Percentiles rank a stretch among this genome's conserved stretches.
Conservation (phyloP, 2,113 vertebrate genomes). For the Psittacula cyanocephala region DNA sequence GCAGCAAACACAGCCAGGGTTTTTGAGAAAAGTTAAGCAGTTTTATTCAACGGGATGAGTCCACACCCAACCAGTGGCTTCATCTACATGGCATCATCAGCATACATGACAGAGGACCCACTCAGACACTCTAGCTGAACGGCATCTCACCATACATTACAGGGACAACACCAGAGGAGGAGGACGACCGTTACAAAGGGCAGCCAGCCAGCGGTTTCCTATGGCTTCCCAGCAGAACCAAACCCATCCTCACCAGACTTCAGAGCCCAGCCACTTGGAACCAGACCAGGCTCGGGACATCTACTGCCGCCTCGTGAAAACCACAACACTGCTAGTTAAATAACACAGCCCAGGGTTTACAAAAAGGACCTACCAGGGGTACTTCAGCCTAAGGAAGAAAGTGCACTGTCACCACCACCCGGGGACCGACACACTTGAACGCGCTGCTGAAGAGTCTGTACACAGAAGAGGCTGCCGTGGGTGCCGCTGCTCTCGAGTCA, state of each 20-base stretch:
- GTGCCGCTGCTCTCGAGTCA: not conserved
- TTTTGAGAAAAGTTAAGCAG: constrained; percentile 78
- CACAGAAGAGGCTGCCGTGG: not conserved
- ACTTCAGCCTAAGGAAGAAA: constrained; percentile 59
- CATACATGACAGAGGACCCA: constrained; percentile 83
- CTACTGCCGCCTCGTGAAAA: constrained; percentile 57
- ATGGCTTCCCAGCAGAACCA: not conserved
- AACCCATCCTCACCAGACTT: not conserved
- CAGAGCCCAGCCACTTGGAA: constrained; percentile 57
- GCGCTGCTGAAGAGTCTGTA: not conserved
- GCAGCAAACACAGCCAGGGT: not conserved
- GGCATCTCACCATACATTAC: constrained; percentile 79
- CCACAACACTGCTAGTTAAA: constrained; percentile 66
- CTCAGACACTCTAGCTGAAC: constrained; percentile 85
- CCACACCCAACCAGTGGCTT: constrained; percentile 86
- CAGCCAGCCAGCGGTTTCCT: constrained; percentile 58
- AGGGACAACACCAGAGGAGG: constrained; percentile 73
- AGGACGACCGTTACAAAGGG: constrained; percentile 59
- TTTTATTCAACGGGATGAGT: constrained; percentile 81
- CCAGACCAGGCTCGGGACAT: constrained; percentile 60
- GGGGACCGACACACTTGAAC: not conserved
- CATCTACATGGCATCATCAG: constrained; percentile 79
- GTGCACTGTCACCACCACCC: constrained; percentile 47
- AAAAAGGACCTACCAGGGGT: constrained; percentile 36
- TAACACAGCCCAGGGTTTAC: constrained; percentile 58